phyloP scores from a whole-genome alignment of 1,140 invertebrate species.

The Drosophila ironensis region DNA sequence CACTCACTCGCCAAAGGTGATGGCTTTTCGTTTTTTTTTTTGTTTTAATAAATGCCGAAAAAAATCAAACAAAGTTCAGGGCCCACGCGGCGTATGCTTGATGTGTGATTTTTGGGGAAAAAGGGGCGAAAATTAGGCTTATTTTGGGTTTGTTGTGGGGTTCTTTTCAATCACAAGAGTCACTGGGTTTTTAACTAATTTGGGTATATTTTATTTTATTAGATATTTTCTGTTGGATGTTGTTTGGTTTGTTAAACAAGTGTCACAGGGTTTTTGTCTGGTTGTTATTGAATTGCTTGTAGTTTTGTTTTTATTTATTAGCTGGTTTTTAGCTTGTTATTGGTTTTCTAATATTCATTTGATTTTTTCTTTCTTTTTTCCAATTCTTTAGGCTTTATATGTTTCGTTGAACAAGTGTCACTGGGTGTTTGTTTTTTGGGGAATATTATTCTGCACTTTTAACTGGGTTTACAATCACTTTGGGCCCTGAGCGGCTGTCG shows the following conservation, averaged over 20 bases:
- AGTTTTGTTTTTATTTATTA: not conserved
- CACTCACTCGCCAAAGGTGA: constrained; percentile 27
- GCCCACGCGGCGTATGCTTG: constrained; percentile 63
- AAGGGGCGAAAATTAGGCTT: not conserved
- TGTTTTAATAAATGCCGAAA: constrained; percentile 60
- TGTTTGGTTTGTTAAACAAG: too few species aligned
- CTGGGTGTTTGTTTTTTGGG: too few species aligned
- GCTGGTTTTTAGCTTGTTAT: too few species aligned
- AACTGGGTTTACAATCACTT: constrained; percentile 15
- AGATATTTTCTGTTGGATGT: too few species aligned
- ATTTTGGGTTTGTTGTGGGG: not conserved
- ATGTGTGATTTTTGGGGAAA: constrained; percentile 20
- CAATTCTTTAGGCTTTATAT: too few species aligned
- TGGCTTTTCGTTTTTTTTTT: too few species aligned
- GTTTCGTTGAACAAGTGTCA: too few species aligned
- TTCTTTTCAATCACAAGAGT: not conserved
- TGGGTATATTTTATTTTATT: too few species aligned
- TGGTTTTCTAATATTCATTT: too few species aligned
- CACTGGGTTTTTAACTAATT: not conserved
- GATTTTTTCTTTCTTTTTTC: too few species aligned
- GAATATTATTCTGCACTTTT: too few species aligned
- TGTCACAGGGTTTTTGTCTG: too few species aligned
- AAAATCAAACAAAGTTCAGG: constrained; percentile 57
- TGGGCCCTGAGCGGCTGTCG: not conserved
- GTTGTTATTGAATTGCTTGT: not conserved